Evolutionary conservation across 2,888 invertebrate species (phyloP).

Genomic region (Thalpophila matura): DNA sequence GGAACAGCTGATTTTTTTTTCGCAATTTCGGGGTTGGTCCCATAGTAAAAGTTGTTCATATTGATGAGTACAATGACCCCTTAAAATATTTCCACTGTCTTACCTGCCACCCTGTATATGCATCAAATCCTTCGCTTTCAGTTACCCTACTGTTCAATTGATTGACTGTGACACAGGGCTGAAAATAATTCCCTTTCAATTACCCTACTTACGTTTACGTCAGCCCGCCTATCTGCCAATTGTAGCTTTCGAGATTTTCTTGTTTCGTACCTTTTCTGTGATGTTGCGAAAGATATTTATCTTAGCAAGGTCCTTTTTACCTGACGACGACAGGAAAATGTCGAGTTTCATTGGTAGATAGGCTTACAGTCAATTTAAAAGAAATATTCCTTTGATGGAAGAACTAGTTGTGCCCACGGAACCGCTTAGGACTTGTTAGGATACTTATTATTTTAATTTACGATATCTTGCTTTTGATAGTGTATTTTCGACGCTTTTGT

Average conservation of each 20-base stretch:
- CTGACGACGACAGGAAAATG: slow-evolving; percentile 36
- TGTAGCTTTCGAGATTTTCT: slow-evolving; percentile 64
- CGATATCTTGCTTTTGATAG: no score
- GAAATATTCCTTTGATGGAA: slow-evolving; percentile 23
- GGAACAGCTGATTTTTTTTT: no score
- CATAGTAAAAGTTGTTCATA: no score
- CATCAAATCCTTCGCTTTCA: not conserved
- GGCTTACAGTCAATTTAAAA: slow-evolving; percentile 17
- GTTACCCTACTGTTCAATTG: slow-evolving; percentile 24
- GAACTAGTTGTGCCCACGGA: not conserved
- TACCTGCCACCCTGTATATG: no score
- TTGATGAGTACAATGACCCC: no score
- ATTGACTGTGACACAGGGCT: slow-evolving; percentile 40
- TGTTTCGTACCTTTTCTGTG: slow-evolving; percentile 51
- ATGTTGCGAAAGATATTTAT: slow-evolving; percentile 57
- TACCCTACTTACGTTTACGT: slow-evolving; percentile 66
- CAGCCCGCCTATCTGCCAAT: slow-evolving; percentile 62
- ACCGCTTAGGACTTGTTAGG: no score
- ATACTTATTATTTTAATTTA: no score
- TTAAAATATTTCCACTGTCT: no score
- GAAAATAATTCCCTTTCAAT: slow-evolving; percentile 72
- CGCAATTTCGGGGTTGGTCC: no score
- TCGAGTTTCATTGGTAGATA: slow-evolving; percentile 16
- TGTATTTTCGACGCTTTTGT: no score
- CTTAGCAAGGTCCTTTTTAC: slow-evolving; percentile 42